Conservation (phyloP, 92 coral and sea anemone genomes). For the Chrysogorgia sp. region DNA sequence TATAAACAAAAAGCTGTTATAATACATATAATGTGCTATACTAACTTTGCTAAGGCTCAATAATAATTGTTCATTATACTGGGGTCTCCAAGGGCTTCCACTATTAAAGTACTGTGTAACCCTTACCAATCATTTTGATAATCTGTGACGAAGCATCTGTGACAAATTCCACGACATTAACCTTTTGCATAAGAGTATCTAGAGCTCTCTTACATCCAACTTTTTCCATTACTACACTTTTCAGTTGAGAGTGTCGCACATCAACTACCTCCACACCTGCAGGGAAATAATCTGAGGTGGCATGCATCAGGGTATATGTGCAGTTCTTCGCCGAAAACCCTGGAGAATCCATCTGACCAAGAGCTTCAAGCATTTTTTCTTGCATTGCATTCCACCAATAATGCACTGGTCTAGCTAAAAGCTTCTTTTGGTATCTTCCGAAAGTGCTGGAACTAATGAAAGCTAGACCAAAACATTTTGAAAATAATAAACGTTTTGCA, state of each 20-base stretch:
- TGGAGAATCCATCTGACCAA: constrained; percentile 44
- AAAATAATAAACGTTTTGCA: neutral
- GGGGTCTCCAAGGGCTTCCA: no score
- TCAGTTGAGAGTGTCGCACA: constrained; percentile 25
- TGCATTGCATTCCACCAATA: neutral
- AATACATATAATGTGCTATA: no score
- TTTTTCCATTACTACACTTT: constrained; percentile 22
- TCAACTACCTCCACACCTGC: constrained; percentile 17
- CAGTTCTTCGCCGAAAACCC: constrained; percentile 38
- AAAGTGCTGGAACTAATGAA: constrained; percentile 1
- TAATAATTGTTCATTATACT: neutral
- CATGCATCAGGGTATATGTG: constrained; percentile 35
- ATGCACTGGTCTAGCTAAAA: neutral
- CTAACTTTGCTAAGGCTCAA: neutral
- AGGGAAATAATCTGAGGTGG: constrained; percentile 1
- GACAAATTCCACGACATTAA: constrained; percentile 7
- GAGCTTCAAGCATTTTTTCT: constrained; percentile 15
- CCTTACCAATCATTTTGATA: no score
- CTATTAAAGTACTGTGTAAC: no score
- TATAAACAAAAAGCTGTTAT: no score
- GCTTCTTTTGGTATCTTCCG: neutral
- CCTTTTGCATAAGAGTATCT: neutral
- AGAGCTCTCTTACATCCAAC: constrained; percentile 13
- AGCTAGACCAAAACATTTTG: neutral
- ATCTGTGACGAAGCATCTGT: no score